Evolutionary conservation across 2,113 vertebrate species (phyloP).

Genomic region (Hyla sarda): DNA sequence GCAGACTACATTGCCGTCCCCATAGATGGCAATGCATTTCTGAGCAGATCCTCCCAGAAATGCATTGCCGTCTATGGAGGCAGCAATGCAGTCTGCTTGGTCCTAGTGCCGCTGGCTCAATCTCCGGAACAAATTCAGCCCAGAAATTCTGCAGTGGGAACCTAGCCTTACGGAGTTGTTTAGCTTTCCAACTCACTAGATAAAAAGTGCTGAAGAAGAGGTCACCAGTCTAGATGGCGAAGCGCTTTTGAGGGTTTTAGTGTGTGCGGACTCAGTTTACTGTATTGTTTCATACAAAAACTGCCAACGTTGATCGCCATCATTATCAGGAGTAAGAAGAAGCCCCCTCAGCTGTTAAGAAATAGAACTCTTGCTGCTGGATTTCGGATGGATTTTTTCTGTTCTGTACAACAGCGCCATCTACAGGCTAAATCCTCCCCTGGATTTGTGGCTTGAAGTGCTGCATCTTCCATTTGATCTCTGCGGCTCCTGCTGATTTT

Average conservation of each 20-base stretch:
- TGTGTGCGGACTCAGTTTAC: conserved; percentile 4
- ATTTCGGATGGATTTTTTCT: not conserved
- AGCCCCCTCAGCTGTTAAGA: not conserved
- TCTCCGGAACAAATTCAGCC: too few species aligned
- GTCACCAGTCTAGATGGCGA: not conserved
- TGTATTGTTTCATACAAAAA: conserved; percentile 25
- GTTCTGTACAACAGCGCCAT: conserved; percentile 74
- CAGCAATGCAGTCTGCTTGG: too few species aligned
- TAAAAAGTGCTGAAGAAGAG: conserved; percentile 1
- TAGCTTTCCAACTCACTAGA: conserved; percentile 24
- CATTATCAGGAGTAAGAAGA: conserved; percentile 4
- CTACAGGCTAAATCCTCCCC: conserved; percentile 64
- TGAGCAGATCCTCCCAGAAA: too few species aligned
- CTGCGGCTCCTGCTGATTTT: not conserved
- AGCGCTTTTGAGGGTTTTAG: too few species aligned
- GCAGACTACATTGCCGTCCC: too few species aligned
- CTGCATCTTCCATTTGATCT: not conserved
- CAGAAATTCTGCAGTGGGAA: too few species aligned
- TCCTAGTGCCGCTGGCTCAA: too few species aligned
- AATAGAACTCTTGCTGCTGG: not conserved
- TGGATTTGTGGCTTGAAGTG: too few species aligned
- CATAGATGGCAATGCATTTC: too few species aligned
- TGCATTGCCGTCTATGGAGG: too few species aligned
- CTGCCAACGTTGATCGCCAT: conserved; percentile 28
- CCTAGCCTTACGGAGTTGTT: conserved; percentile 1